Evolutionary conservation across 2,797 vertebrate species (phyloP).

Genomic region (Lagocephalus sceleratus): DNA sequence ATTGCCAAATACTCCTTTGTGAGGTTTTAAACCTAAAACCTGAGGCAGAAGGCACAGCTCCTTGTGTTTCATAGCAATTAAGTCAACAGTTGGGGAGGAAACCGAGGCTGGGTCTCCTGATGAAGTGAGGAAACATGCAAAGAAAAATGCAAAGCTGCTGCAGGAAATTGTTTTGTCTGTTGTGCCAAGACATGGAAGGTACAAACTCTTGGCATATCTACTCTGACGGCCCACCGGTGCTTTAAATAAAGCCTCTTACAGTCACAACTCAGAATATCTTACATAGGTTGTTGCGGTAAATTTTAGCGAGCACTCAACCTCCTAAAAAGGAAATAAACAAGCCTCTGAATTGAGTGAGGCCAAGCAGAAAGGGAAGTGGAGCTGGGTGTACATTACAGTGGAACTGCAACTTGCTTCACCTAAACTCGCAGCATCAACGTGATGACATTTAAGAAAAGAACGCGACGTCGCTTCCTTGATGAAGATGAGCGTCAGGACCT

Average conservation of each 20-base stretch:
- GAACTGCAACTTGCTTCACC: no score
- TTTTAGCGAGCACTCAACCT: not conserved
- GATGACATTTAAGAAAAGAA: no score
- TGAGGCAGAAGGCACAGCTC: slow-evolving; percentile 21
- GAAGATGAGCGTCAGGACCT: no score
- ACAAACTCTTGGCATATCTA: slow-evolving; percentile 31
- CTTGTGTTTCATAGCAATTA: slow-evolving; percentile 42
- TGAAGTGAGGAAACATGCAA: slow-evolving; percentile 17
- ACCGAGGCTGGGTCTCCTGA: slow-evolving; percentile 21
- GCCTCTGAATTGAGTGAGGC: no score
- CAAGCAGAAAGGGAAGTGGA: no score
- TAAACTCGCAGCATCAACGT: no score
- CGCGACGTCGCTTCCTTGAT: no score
- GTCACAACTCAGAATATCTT: not conserved
- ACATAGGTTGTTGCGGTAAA: not conserved
- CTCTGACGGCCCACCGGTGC: slow-evolving; percentile 7
- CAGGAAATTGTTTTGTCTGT: slow-evolving; percentile 15
- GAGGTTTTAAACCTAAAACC: slow-evolving; percentile 17
- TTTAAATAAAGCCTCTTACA: slow-evolving; percentile 2
- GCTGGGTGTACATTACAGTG: no score
- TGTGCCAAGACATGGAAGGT: slow-evolving; percentile 17
- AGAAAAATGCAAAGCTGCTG: slow-evolving; percentile 29
- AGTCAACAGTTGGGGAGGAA: slow-evolving; percentile 33
- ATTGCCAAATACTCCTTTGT: no score
- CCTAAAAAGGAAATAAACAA: not conserved